Conservation (phyloP, 2,113 vertebrate species). For the Solea senegalensis region DNA sequence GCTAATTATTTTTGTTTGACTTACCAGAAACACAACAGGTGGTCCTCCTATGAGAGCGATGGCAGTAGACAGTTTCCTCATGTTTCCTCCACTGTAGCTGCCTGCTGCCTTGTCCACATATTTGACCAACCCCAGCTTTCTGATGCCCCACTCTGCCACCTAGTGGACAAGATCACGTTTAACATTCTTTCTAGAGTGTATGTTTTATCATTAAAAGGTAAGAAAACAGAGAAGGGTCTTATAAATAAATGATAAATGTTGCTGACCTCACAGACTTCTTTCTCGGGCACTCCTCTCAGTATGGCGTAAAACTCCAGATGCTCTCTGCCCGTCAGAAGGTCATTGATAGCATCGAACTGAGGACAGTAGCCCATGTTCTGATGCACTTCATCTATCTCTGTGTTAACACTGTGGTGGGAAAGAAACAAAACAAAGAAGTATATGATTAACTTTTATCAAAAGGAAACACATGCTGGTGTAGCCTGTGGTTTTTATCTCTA, state of each 20-base stretch:
- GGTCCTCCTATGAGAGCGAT: constrained; percentile 96
- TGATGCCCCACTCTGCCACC: constrained; percentile 98
- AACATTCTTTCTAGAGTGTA: neutral
- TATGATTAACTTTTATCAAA: neutral
- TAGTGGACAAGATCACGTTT: constrained; percentile 53
- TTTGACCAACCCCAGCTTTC: constrained; percentile 93
- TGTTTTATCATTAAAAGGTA: no score
- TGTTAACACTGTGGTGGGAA: constrained; percentile 83
- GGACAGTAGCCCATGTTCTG: constrained; percentile 99
- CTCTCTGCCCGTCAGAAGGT: constrained; percentile 94
- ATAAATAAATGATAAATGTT: neutral
- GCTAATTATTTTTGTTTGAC: constrained; percentile 53
- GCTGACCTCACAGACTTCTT: constrained; percentile 96
- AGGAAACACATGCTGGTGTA: neutral
- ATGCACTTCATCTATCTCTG: constrained; percentile 93
- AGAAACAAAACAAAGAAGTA: constrained; percentile 7
- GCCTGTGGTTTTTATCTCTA: neutral
- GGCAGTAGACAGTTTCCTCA: constrained; percentile 95
- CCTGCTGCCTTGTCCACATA: constrained; percentile 93
- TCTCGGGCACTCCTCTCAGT: constrained; percentile 94
- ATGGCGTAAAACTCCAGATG: constrained; percentile 97
- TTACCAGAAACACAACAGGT: constrained; percentile 96
- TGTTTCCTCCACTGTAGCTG: constrained; percentile 98
- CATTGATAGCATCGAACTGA: constrained; percentile 97
- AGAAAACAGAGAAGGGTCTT: neutral